Base-by-base conservation (phyloP, 92 coral and sea anemone genomes). In the Blastomussa wellsi region DNA sequence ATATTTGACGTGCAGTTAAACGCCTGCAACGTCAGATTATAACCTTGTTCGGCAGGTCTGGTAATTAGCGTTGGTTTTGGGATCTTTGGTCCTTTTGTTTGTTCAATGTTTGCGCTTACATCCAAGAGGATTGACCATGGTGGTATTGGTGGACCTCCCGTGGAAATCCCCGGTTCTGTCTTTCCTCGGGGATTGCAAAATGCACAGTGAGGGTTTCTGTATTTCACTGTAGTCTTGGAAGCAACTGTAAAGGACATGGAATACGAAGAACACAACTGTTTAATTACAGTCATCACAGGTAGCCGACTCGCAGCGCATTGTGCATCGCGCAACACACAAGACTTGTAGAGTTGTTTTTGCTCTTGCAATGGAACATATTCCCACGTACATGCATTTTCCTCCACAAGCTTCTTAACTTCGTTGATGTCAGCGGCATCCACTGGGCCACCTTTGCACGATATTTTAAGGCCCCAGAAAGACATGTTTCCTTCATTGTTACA, bases 171-270 rank as follows among this genome's bases (percentile, higher is more conserved):
- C 37, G 75, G 44, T 38, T 70, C 20, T 0, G n/a, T 5, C 5
- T 47, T 71, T 71, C 86, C 86, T 16, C 53, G 41, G 7, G 86
- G 86, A 55, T 82, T 70, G 14, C 86, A 82, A 37, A 82, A 49
- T 14, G 78, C 86, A 38, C 79, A 82, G 32, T 79, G 68, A 36
- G 81, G 81, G 70, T 77, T 77, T 57, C 68, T 53, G 24, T 53
- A 77, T 31, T 35, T 14, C 4, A 28, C n/a, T 31, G 12, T 26
- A 15, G 49, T 35, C 8, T 22, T 2, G 15, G 15, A 7, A 24
- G 22, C 0, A 33, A 52, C 62, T 57, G 10, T 0, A 16, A 77
- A 28, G 3, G 68, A 16, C 81, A 77, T 77, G 6, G 81, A 77
- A 55, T 77, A 77, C 7, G 35, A 33, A 5, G 70, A 77, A 33